These are phyloP conservation scores for Cremastobaeus sp. DNA, from an alignment of 2,888 invertebrate genomes.

Conservation along the genomic window DNA sequence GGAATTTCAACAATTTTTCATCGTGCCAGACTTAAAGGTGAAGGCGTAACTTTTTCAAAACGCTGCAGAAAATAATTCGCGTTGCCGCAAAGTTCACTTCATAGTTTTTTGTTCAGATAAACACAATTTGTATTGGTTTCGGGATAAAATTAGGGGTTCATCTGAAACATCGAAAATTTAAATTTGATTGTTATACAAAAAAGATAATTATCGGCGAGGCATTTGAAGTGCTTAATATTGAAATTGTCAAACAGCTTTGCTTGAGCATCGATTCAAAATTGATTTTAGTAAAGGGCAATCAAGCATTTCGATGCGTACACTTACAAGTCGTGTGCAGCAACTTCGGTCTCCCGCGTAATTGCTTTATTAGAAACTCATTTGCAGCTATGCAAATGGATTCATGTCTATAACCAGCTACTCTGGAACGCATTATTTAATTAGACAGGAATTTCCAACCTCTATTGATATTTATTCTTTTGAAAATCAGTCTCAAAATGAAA, in stretches of 20 bases:
- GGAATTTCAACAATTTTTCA: conserved; percentile 52
- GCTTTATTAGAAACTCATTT: conserved; percentile 70
- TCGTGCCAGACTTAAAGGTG: conserved; percentile 9
- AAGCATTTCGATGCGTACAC: conserved; percentile 46
- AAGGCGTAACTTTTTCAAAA: conserved; percentile 6
- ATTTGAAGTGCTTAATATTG: conserved; percentile 21
- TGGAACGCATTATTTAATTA: conserved; percentile 9
- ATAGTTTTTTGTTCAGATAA: too few species aligned
- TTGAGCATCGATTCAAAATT: conserved; percentile 34
- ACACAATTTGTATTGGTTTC: too few species aligned
- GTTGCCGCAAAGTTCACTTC: too few species aligned
- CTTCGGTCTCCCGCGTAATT: conserved; percentile 65
- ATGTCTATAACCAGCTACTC: conserved; percentile 3
- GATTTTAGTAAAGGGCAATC: conserved; percentile 49
- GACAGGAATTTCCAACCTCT: conserved; percentile 11
- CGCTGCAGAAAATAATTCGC: background rate
- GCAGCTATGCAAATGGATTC: conserved; percentile 54
- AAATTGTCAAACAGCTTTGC: conserved; percentile 47
- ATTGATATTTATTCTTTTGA: background rate
- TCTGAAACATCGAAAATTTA: too few species aligned
- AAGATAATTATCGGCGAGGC: too few species aligned
- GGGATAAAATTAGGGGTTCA: too few species aligned
- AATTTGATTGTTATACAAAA: too few species aligned
- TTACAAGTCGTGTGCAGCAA: conserved; percentile 61
- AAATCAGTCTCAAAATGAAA: background rate